Conservation (phyloP, 2,113 vertebrate species). For the Dasyurus viverrinus region DNA sequence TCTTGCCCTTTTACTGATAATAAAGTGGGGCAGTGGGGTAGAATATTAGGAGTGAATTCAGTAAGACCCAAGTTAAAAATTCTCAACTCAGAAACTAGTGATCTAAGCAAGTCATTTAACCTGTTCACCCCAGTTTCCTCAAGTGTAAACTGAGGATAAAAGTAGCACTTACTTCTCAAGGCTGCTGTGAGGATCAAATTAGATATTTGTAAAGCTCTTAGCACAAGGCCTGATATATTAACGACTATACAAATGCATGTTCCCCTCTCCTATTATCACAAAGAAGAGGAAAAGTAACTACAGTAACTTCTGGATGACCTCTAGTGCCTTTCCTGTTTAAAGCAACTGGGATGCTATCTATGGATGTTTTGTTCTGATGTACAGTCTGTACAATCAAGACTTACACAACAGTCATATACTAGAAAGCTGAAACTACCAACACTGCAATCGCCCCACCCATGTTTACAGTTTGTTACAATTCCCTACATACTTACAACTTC, state of each 20-base stretch:
- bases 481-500: background rate
- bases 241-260: background rate
- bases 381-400: constrained; percentile 6
- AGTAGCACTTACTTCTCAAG: background rate
- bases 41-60: background rate
- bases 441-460: background rate
- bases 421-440: constrained; percentile 35
- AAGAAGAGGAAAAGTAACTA: background rate
- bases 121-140: background rate
- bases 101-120: background rate
- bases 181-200: background rate
- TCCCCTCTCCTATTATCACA: background rate
- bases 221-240: background rate
- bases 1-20: background rate
- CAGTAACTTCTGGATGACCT: background rate
- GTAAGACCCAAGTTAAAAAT: background rate
- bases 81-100: background rate
- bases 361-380: background rate
- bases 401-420: constrained; percentile 28
- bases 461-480: constrained; percentile 7
- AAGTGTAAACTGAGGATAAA: background rate
- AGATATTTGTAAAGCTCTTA: background rate
- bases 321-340: background rate
- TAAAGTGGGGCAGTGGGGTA: background rate
- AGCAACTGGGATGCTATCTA: background rate